These are phyloP conservation scores for Leucania comma DNA, from an alignment of 2,888 invertebrate genomes.

Conservation along the genomic window DNA sequence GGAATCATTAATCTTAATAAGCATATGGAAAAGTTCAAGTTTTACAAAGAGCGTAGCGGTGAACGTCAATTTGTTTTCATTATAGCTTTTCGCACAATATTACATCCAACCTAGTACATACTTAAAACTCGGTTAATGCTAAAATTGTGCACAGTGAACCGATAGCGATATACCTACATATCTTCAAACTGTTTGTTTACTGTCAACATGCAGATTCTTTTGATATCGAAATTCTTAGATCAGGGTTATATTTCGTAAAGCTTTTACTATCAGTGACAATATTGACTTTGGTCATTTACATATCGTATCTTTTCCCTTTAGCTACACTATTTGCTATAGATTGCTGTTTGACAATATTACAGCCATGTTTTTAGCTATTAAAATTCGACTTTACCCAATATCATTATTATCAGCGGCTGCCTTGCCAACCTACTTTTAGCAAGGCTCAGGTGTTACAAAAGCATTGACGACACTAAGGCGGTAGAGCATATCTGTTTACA, in stretches of 20 bases:
- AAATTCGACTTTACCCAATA: constrained; percentile 37
- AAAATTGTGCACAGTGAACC: constrained; percentile 14
- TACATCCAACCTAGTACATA: neutral
- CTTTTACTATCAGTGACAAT: constrained; percentile 51
- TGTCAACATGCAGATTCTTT: constrained; percentile 51
- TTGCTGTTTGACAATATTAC: constrained; percentile 37
- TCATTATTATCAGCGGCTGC: constrained; percentile 41
- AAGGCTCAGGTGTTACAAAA: constrained; percentile 35
- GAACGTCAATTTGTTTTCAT: constrained; percentile 2
- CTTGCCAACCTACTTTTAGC: constrained; percentile 41
- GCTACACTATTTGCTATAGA: constrained; percentile 44
- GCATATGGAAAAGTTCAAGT: constrained; percentile 21
- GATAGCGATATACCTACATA: neutral
- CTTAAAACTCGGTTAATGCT: neutral
- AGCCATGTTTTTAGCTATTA: constrained; percentile 35
- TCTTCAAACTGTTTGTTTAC: constrained; percentile 21
- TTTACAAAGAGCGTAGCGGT: neutral
- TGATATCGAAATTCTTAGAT: constrained; percentile 45
- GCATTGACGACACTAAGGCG: constrained; percentile 29
- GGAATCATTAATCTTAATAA: constrained; percentile 4
- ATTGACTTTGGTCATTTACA: constrained; percentile 57
- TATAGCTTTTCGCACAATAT: neutral
- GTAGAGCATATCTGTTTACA: constrained; percentile 40
- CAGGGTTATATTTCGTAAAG: constrained; percentile 39
- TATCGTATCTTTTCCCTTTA: constrained; percentile 51